Conservation (phyloP, 2,797 vertebrate species). For the Nannoperca australis region DNA sequence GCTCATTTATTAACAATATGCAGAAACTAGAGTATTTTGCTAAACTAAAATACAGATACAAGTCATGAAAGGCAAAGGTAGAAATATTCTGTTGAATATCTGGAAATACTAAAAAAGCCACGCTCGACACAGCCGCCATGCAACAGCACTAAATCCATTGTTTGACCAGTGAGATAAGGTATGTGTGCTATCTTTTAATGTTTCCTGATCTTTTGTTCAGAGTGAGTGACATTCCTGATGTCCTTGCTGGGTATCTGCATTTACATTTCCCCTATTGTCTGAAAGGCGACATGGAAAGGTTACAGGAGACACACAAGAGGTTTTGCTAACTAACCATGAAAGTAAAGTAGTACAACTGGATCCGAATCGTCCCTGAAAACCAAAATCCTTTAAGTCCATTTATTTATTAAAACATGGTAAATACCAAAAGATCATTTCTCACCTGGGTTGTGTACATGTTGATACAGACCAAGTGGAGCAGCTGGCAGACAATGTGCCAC, state of each 20-base stretch:
- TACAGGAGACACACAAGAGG: constrained; percentile 20
- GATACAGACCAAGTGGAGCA: not conserved
- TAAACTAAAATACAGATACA: not conserved
- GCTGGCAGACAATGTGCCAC: not conserved
- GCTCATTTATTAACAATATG: not conserved
- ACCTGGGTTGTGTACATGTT: not conserved
- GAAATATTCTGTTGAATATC: not conserved
- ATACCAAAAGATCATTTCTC: not conserved
- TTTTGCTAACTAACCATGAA: not conserved
- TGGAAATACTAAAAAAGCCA: not conserved
- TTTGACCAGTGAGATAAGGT: constrained; percentile 65
- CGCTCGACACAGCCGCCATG: constrained; percentile 4
- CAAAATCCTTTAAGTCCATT: not conserved
- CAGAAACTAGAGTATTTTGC: not conserved
- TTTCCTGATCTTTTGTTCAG: constrained; percentile 60
- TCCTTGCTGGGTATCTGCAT: constrained; percentile 69
- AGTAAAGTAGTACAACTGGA: not conserved
- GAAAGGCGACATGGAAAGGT: constrained; percentile 39
- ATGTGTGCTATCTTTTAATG: constrained; percentile 39
- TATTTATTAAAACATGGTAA: not conserved
- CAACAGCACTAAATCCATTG: constrained; percentile 25
- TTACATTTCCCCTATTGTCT: constrained; percentile 51
- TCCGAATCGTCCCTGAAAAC: not conserved
- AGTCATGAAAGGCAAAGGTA: not conserved
- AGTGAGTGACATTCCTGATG: constrained; percentile 67